Conservation (phyloP, 2,797 vertebrate species). For the Knipowitschia caucasica region DNA sequence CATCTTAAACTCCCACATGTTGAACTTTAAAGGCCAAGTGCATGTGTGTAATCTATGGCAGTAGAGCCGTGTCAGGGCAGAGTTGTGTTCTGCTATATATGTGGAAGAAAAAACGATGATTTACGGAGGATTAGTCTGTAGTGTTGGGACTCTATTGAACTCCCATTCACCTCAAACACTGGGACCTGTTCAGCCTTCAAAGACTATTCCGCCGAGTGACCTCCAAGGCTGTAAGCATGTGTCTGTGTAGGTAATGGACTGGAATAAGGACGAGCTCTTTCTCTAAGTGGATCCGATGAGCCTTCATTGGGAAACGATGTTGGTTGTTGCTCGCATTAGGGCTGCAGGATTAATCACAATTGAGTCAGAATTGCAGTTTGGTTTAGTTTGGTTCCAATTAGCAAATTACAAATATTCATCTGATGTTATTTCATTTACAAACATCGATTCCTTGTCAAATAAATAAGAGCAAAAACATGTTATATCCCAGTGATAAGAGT, state of each 20-base stretch:
- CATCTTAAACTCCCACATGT: constrained; percentile 5
- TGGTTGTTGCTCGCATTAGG: too few relatives aligned
- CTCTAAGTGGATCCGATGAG: constrained; percentile 2
- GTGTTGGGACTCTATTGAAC: constrained; percentile 43
- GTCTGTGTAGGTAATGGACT: not conserved
- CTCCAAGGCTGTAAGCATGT: constrained; percentile 26
- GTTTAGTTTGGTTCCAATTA: too few relatives aligned
- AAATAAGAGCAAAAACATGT: too few relatives aligned
- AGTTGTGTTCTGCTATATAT: not conserved
- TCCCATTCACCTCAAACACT: constrained; percentile 43
- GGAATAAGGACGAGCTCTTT: not conserved
- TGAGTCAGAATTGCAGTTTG: too few relatives aligned
- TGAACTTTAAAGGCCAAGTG: constrained; percentile 9
- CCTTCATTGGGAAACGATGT: too few relatives aligned
- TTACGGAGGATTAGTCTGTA: constrained; percentile 46
- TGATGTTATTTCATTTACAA: too few relatives aligned
- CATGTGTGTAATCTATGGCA: constrained; percentile 21
- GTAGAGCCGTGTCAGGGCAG: not conserved
- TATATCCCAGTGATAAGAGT: too few relatives aligned
- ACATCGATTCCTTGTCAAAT: too few relatives aligned
- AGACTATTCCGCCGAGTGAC: constrained; percentile 30
- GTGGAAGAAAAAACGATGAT: constrained; percentile 23
- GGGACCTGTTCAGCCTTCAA: constrained; percentile 42
- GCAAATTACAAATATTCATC: too few relatives aligned
- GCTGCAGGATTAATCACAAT: too few relatives aligned